Evolutionary conservation across 2,888 invertebrate species (phyloP), one percentile per base, ranked within the genome.

Genomic region (Nebria brevicollis): DNA sequence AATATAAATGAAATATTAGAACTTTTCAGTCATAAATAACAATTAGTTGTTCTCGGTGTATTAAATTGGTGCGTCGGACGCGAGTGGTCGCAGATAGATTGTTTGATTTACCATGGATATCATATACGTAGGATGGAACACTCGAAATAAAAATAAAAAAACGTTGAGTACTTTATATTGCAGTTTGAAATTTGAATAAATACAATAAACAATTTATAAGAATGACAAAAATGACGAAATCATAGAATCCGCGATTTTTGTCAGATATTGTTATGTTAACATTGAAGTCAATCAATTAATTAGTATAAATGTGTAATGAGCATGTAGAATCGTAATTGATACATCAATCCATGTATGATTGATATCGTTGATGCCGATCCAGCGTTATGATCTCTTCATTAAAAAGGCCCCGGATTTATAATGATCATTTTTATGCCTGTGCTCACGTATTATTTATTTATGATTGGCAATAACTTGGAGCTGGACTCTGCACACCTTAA

Each of bases 1-100:
- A 77, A 77, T 77, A 77, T 77, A 77, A 77, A 77, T 77, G 77
- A 77, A 77, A 77, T 77, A 77, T 77, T 77, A 77, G 77, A 72
- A 6, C 15, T 41, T 10, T 15, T 8, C 13, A n/a, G 26, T 77
- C 77, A 26, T 77, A 77, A 77, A 77, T 77, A 72, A 77, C 77
- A 77, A 77, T 77, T 77, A 77, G 72, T 72, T 66, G 65, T 34
- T 76, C 66, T 25, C 20, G 34, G 66, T 34, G 5, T 76, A 76
- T 76, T 76, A 76, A 76, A 76, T 76, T 66, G 76, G 76, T 76
- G 76, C 76, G 76, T 66, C 54, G 64, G 77, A 1, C 64, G 34
- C 66, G 68, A 20, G 70, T 65, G 77, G 66, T 70, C 25, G 70
- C 25, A 10, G 43, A 15, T 74, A 42, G 66, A 70, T 70, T 70